Conservation (phyloP, 2,888 invertebrate genomes). For the Sphinx pinastri region DNA sequence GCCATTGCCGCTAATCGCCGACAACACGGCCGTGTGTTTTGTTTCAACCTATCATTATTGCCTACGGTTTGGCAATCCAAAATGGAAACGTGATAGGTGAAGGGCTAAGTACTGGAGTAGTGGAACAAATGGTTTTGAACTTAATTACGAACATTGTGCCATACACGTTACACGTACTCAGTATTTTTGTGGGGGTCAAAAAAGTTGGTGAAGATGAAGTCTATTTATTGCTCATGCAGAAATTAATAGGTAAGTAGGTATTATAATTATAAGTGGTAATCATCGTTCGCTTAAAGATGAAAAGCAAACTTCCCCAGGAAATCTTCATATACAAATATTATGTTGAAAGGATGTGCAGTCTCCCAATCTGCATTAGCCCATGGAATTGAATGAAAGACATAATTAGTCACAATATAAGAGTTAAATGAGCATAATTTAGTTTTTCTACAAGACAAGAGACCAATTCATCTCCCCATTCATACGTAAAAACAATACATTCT, state of each 20-base stretch:
- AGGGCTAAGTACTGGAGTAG: constrained; percentile 71
- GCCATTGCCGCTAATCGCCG: constrained; percentile 31
- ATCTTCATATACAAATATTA: too few relatives aligned
- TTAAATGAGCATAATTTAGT: too few relatives aligned
- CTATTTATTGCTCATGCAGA: background rate
- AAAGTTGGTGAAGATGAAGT: background rate
- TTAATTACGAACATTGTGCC: constrained; percentile 72
- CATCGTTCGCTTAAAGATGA: too few relatives aligned
- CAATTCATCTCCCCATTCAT: too few relatives aligned
- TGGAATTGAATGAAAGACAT: too few relatives aligned
- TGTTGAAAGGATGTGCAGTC: too few relatives aligned
- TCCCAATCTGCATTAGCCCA: too few relatives aligned
- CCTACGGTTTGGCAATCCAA: constrained; percentile 74
- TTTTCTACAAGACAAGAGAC: too few relatives aligned
- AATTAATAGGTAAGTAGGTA: background rate
- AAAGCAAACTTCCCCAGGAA: too few relatives aligned
- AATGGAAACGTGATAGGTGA: constrained; percentile 79
- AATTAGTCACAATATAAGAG: too few relatives aligned
- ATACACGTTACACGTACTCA: constrained; percentile 2
- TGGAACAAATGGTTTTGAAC: constrained; percentile 70
- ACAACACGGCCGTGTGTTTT: constrained; percentile 34
- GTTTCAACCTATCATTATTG: constrained; percentile 67
- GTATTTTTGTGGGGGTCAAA: background rate
- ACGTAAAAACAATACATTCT: too few relatives aligned
- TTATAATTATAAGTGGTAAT: too few relatives aligned